Percentiles rank a stretch among this genome's conserved stretches.
These are phyloP conservation scores for Pogonocichla stellata DNA, from an alignment of 2,113 vertebrate genomes.

Conservation along the genomic window DNA sequence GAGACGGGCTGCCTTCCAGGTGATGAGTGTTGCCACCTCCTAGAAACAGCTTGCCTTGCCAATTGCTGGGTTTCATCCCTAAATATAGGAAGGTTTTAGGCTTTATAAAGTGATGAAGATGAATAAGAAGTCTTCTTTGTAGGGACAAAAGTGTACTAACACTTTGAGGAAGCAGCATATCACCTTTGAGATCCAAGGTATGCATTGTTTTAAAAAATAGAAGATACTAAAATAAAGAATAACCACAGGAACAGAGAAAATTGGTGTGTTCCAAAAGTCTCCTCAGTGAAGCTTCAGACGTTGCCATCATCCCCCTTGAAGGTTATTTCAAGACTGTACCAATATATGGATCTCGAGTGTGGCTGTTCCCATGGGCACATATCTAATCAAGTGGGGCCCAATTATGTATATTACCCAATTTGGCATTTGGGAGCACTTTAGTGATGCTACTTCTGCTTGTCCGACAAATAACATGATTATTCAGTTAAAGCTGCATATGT, in stretches of 20 bases:
- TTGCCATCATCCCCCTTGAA: neutral
- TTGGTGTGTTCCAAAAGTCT: neutral
- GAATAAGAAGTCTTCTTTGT: conserved; percentile 15
- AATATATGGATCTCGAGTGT: neutral
- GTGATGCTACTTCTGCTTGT: conserved; percentile 20
- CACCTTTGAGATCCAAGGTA: neutral
- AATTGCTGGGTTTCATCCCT: neutral
- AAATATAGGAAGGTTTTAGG: conserved; percentile 25
- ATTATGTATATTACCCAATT: conserved; percentile 55
- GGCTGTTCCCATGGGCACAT: conserved; percentile 47
- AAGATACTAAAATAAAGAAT: neutral
- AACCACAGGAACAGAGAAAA: neutral
- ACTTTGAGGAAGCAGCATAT: neutral
- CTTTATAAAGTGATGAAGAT: neutral
- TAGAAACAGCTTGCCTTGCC: conserved; percentile 16
- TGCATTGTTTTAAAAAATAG: neutral
- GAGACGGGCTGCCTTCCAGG: conserved; percentile 30
- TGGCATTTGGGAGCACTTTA: conserved; percentile 33
- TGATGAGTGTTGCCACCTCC: neutral
- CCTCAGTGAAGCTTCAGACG: neutral
- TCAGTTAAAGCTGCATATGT: neutral
- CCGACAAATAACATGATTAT: conserved; percentile 37
- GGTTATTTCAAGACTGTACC: conserved; percentile 12
- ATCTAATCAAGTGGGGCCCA: conserved; percentile 35
- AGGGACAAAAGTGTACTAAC: neutral